Base-by-base conservation (phyloP, 2,888 invertebrate genomes). In the Tetragonula carbonaria region DNA sequence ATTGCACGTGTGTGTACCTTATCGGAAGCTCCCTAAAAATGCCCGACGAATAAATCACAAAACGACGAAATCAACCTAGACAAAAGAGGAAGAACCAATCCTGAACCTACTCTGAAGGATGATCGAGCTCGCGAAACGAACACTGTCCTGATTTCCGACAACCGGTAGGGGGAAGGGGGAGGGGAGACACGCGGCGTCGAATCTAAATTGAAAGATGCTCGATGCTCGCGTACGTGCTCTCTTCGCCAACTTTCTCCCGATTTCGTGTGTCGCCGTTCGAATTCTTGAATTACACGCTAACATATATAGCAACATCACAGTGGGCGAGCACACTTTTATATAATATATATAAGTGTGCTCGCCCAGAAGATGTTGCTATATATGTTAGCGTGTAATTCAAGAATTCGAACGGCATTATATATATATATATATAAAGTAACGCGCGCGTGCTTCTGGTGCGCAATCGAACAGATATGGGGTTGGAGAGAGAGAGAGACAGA, bases 241-340 rank as follows among this genome's bases (percentile, higher is more conserved):
- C 45, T 18, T 21, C n/a, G 51, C 8, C 50, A 33, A 83, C 66
- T 83, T 83, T 83, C 83, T 76, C 83, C 71, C 66, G 66, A 83
- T 72, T 67, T 67, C 72, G 82, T 72, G 82, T 67, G 88, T 85
- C 89, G 84, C 80, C 83, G 84, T 81, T 86, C 82, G 82, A 91
- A 90, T 91, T 90, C 90, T 90, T 91, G 90, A 88, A 91, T 90
- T 91, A 91, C 90, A 91, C 83, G 86, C 85, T 65, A 85, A 91
- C 90, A 90, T 90, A 91, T 91, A 91, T 91, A 91, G 91, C 82
- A 88, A 80, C 86, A 87, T 83, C 86, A 74, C 74, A 23, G 79
- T 78, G 82, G 38, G 80, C 78, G 76, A 73, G 79, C 82, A 75
- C 80, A 81, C 80, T 73, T 28, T 23, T 23, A 23, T 23, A 23